Percentiles rank a stretch among this genome's conserved stretches.
Conservation (phyloP, 2,113 vertebrate species). For the Syrmaticus mikado region DNA sequence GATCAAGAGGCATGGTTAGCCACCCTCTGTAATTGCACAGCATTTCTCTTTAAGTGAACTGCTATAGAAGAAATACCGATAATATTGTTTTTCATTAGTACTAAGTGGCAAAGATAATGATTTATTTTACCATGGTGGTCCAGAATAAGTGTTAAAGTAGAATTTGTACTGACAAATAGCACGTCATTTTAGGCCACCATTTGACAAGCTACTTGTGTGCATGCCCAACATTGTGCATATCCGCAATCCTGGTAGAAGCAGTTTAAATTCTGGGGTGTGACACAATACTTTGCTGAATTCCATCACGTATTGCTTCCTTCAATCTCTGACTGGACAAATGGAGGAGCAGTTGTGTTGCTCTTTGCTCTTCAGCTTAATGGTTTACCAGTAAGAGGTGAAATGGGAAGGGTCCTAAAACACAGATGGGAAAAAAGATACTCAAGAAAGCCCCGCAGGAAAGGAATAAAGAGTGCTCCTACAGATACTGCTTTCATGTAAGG, state of each 20-base stretch:
- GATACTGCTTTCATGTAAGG: fast-evolving
- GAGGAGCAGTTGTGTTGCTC: fast-evolving
- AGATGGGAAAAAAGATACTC: not conserved
- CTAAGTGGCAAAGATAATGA: constrained; percentile 7
- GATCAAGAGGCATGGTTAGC: constrained; percentile 38
- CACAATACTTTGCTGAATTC: not conserved
- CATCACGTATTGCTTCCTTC: not conserved
- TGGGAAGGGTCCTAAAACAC: not conserved
- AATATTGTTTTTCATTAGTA: not conserved
- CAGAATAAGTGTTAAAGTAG: not conserved
- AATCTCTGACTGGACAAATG: not conserved
- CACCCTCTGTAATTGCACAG: not conserved
- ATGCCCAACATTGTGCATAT: not conserved
- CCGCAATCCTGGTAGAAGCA: not conserved
- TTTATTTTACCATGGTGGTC: not conserved
- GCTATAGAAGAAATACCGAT: not conserved
- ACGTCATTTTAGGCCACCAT: not conserved
- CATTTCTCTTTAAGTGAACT: not conserved
- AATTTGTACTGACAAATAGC: not conserved
- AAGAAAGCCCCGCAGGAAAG: not conserved
- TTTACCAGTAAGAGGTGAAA: not conserved
- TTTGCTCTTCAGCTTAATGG: not conserved
- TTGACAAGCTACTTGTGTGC: not conserved
- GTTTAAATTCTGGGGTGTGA: not conserved
- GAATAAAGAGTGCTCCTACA: not conserved